Evolutionary conservation across 2,113 vertebrate genomes (phyloP), one percentile per base, ranked within the genome.

Genomic region (Physeter macrocephalus): DNA sequence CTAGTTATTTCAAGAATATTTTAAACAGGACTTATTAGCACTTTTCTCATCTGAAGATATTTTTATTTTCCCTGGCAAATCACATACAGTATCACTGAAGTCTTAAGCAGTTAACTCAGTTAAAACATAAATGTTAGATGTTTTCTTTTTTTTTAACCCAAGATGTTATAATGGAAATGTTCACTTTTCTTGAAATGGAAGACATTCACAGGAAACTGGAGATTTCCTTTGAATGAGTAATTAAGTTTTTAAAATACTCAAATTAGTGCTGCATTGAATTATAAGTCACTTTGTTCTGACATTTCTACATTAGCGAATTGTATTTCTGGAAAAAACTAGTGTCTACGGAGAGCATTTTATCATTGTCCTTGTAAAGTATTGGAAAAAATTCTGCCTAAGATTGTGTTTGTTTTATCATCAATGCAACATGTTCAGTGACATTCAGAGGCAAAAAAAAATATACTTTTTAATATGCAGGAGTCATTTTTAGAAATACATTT

Each of bases 191-290:
- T 93, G 57, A 84, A 57, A 72, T 61, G 23, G n/a, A 95, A 95
- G 49, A 97, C 34, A 97, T 87, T 97, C 81, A 66, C 15, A 94
- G 64, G 46, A 96, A 95, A 77, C 49, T 62, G 54, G 69, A 97
- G 46, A 91, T 85, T 93, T 92, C 74, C 61, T 96, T 96, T 93
- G 52, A 93, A 94, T 75, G 62, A 71, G 31, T 89, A 95, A 94
- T 92, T 94, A 94, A 91, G 41, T 52, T 96, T 93, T 96, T 77
- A 64, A 95, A 97, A 95, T 93, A 88, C 46, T 92, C 69, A 94
- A 92, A 92, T 97, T 75, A 96, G 49, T 90, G 29, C 36, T 82
- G 17, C 20, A 91, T 54, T 95, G 57, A 92, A 95, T 94, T 85
- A 82, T 66, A 87, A 86, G 31, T 72, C 74, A 80, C 54, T 97